Evolutionary conservation across 2,888 invertebrate genomes (phyloP), one percentile per base, ranked within the genome.

Genomic region (Sinhomidia bicolor): DNA sequence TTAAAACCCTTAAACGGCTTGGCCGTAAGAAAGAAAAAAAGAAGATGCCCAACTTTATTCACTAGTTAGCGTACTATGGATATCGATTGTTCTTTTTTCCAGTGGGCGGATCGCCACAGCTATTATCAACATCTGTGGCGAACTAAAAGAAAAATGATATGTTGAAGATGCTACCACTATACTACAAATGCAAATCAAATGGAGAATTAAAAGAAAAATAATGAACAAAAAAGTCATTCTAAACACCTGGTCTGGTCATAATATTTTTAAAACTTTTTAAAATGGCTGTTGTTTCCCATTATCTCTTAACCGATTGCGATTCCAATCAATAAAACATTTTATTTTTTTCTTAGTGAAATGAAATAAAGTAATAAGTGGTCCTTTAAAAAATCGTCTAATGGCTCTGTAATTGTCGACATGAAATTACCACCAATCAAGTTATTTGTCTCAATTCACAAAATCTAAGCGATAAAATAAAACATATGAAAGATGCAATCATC

Each of bases 71-170:
- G n/a, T n/a, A n/a, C n/a, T n/a, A n/a, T 54, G n/a, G n/a, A 5
- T 54, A 78, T 54, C 76, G 51, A 78, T 78, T 54, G 29, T 54
- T 9, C 54, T 32, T 36, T 65, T 68, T 68, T 68, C 36, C 68
- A 41, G 68, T 68, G 68, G 68, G 68, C 41, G 68, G 68, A 36
- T 68, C 41, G 36, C 14, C 41, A 41, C 14, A 26, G 29, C 12
- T 14, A 29, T 29, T 9, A 41, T 41, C n/a, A 41, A 41, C 41
- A 41, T 9, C 41, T n/a, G n/a, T n/a, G 41, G 6, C 41, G 41
- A 41, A 41, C 6, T 4, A 41, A 41, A 9, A 51, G n/a, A 51
- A 17, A 17, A 12, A 51, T 51, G 17, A 17, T n/a, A 6, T 51
- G 10, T 47, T 12, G 51, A 41, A 41, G 62, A 32, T 65, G 14